A percentile compares a stretch with the other conserved stretches of the same genome.
phyloP scores from a whole-genome alignment of 2,113 vertebrate genomes.

The Trachemys scripta region DNA sequence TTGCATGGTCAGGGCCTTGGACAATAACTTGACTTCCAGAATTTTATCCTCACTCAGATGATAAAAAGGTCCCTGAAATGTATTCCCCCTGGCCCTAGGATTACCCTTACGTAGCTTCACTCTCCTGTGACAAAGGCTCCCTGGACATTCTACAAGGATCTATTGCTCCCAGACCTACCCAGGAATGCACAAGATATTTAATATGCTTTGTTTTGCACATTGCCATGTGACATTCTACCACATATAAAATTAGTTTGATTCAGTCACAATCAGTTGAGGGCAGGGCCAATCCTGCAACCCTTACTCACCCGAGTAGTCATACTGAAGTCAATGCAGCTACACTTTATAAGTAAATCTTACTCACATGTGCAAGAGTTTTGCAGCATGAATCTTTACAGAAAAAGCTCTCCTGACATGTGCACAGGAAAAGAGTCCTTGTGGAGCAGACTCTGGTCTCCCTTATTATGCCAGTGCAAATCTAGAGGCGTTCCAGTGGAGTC shows the following conservation, averaged over 20 bases:
- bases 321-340: neutral
- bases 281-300: neutral
- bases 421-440: neutral
- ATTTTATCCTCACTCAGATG: neutral
- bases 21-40: neutral
- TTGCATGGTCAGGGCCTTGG: neutral
- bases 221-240: neutral
- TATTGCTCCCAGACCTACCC: neutral
- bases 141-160: conserved; percentile 1
- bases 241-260: neutral
- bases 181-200: neutral
- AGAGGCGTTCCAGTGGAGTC: neutral
- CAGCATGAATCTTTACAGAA: neutral
- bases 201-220: neutral
- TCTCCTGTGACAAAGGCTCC: neutral
- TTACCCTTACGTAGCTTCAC: neutral
- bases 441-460: neutral
- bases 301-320: neutral
- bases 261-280: neutral
- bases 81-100: neutral
- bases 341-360: neutral
- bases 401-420: neutral
- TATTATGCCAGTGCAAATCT: neutral
- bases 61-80: neutral
- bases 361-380: neutral